Conservation (phyloP, 1,140 invertebrate species). For the Octopus sinensis region DNA sequence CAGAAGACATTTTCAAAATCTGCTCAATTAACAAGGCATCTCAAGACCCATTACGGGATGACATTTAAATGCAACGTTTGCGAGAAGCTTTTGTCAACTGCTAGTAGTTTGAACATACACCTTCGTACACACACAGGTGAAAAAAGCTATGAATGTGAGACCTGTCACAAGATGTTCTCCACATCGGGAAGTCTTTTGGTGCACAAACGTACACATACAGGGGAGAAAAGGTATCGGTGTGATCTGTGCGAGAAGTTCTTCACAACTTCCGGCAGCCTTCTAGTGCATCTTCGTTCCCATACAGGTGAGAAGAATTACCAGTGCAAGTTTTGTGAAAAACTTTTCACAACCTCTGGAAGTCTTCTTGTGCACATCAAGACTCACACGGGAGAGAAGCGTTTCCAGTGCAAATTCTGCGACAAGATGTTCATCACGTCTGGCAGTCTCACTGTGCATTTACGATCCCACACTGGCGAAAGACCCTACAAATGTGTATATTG, state of each 20-base stretch:
- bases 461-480: constrained; percentile 17
- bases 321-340: constrained; percentile 16
- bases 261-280: not conserved
- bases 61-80: not conserved
- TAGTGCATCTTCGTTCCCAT: constrained; percentile 15
- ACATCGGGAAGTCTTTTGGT: constrained; percentile 30
- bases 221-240: constrained; percentile 14
- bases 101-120: constrained; percentile 30
- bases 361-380: constrained; percentile 16
- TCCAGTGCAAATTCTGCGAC: constrained; percentile 20
- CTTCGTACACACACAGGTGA: constrained; percentile 37
- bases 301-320: constrained; percentile 1
- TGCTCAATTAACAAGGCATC: too few species aligned
- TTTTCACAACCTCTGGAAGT: not conserved
- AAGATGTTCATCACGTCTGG: constrained; percentile 18
- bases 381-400: constrained; percentile 25
- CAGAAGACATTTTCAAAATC: too few species aligned
- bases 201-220: constrained; percentile 24
- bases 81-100: not conserved
- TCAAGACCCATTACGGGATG: not conserved
- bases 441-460: constrained; percentile 14
- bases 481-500: constrained; percentile 22
- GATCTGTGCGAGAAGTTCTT: constrained; percentile 20
- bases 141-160: constrained; percentile 33
- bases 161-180: constrained; percentile 26